Conservation (phyloP, 2,113 vertebrate genomes). For the Columba janthina region DNA sequence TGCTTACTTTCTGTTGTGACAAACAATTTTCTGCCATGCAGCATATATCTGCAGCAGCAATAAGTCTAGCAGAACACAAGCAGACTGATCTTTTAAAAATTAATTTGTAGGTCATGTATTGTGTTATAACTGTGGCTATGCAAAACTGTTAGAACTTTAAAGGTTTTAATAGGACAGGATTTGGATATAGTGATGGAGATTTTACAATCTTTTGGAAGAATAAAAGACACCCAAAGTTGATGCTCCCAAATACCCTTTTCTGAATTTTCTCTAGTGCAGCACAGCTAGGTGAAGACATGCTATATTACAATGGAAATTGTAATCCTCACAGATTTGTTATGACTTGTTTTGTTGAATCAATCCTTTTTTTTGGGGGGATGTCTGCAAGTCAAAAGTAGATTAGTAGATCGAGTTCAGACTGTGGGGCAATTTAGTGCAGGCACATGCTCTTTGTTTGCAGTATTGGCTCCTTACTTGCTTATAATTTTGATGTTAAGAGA, state of each 20-base stretch:
- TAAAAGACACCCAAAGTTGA: background rate
- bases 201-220: background rate
- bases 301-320: background rate
- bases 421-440: background rate
- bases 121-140: background rate
- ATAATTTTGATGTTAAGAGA: background rate
- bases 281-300: background rate
- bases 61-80: background rate
- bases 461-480: background rate
- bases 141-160: background rate
- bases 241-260: background rate
- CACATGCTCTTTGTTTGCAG: background rate
- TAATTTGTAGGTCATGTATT: background rate
- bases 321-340: background rate
- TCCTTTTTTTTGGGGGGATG: background rate
- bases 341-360: background rate
- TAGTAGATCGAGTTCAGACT: background rate
- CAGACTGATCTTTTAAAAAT: background rate
- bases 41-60: background rate
- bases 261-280: background rate
- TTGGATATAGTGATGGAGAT: background rate
- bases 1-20: background rate
- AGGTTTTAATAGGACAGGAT: background rate
- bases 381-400: background rate
- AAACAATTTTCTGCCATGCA: constrained; percentile 10